Conservation (phyloP, 2,888 invertebrate species). For the Hemistola chrysoprasaria region DNA sequence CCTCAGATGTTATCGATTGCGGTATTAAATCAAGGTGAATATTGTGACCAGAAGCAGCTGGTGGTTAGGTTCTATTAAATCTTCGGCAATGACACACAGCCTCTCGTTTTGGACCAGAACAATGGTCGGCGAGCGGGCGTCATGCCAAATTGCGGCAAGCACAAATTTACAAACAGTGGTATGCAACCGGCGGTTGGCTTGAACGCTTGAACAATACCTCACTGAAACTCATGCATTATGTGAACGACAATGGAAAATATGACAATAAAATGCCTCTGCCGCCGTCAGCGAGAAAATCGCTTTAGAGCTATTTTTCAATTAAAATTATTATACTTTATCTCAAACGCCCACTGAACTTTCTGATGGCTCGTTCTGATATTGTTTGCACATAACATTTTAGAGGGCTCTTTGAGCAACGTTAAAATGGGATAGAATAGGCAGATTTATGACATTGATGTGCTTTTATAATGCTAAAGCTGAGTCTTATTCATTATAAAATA, state of each 20-base stretch:
- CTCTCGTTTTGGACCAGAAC: constrained; percentile 41
- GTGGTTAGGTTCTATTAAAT: constrained; percentile 33
- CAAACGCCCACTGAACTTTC: background rate
- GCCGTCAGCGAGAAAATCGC: constrained; percentile 9
- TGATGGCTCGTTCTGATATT: too few relatives aligned
- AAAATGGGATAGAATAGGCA: too few relatives aligned
- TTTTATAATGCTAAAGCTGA: too few relatives aligned
- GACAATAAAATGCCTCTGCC: constrained; percentile 27
- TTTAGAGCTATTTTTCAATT: constrained; percentile 15
- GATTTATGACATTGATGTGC: too few relatives aligned
- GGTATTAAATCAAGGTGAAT: background rate
- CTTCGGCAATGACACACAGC: constrained; percentile 36
- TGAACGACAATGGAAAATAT: constrained; percentile 38
- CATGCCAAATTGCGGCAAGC: constrained; percentile 60
- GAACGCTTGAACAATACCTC: constrained; percentile 42
- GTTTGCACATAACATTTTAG: too few relatives aligned
- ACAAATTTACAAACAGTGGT: constrained; percentile 51
- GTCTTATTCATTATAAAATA: too few relatives aligned
- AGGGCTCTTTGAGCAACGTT: too few relatives aligned
- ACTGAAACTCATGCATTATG: constrained; percentile 39
- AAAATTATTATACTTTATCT: constrained; percentile 13
- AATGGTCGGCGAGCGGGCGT: constrained; percentile 47
- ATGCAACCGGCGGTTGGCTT: constrained; percentile 36
- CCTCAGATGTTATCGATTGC: too few relatives aligned
- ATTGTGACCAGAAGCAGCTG: constrained; percentile 16